These are phyloP conservation scores for Gobio occitaniae DNA, from an alignment of 2,797 vertebrate genomes.

Conservation along the genomic window DNA sequence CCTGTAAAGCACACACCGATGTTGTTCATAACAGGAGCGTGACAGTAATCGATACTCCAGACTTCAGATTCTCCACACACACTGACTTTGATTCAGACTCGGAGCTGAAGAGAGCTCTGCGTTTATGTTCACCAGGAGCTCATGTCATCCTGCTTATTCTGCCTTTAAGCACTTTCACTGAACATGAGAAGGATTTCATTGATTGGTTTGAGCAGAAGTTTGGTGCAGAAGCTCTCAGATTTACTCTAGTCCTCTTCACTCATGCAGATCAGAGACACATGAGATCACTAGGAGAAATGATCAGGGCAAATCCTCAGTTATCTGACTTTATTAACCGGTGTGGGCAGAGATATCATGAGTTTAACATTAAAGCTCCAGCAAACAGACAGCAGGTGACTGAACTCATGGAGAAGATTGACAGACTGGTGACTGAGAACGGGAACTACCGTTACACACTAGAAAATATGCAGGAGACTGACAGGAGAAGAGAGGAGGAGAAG, in stretches of 20 bases:
- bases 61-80: too few species aligned
- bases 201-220: background rate
- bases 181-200: background rate
- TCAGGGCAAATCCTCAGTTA: background rate
- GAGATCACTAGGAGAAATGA: background rate
- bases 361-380: slow-evolving; percentile 16
- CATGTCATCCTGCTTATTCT: too few species aligned
- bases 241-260: slow-evolving; percentile 6
- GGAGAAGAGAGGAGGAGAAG: background rate
- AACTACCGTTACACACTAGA: slow-evolving; percentile 8
- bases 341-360: slow-evolving; percentile 39
- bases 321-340: background rate
- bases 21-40: too few species aligned
- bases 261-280: background rate
- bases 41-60: too few species aligned
- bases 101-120: too few species aligned
- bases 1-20: fast-evolving
- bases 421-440: background rate
- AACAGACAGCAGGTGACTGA: too few species aligned
- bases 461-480: background rate
- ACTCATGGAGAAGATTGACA: background rate
- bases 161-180: too few species aligned
- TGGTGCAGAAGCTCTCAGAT: background rate
- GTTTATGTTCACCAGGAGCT: too few species aligned
- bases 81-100: too few species aligned